These are phyloP conservation scores for Ophraella communa DNA, from an alignment of 2,888 invertebrate genomes.

Conservation along the genomic window DNA sequence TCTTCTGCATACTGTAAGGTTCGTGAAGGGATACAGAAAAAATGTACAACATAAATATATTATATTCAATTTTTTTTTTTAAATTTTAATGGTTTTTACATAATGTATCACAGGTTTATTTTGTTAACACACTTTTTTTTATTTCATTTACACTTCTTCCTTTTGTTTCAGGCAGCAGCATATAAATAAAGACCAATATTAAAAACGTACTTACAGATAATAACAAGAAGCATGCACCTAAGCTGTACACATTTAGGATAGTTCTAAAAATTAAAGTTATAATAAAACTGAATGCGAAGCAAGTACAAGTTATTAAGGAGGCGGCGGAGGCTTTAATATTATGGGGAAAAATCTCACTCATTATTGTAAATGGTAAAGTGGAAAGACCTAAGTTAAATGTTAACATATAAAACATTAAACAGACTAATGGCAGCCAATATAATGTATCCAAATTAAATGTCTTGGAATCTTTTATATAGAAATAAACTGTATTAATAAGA, in stretches of 20 bases:
- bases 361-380: slow-evolving; percentile 80
- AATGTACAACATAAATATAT: too few relatives aligned
- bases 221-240: slow-evolving; percentile 44
- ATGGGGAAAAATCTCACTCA: slow-evolving; percentile 81
- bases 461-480: slow-evolving; percentile 32
- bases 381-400: slow-evolving; percentile 76
- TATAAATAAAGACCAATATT: slow-evolving; percentile 39
- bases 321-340: slow-evolving; percentile 69
- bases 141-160: slow-evolving; percentile 42
- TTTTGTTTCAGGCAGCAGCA: slow-evolving; percentile 46
- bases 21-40: too few relatives aligned
- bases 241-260: slow-evolving; percentile 36
- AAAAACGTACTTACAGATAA: slow-evolving; percentile 39
- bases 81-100: neutral
- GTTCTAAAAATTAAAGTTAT: slow-evolving; percentile 45
- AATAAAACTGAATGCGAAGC: slow-evolving; percentile 38
- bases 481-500: slow-evolving; percentile 37
- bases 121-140: slow-evolving; percentile 31
- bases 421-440: slow-evolving; percentile 73
- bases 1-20: too few relatives aligned
- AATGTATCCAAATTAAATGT: slow-evolving; percentile 53
- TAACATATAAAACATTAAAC: slow-evolving; percentile 73
- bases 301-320: slow-evolving; percentile 58
- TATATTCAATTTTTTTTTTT: too few relatives aligned
- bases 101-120: neutral